These are phyloP conservation scores for Philhelius pedissequus DNA, from an alignment of 2,888 invertebrate genomes.

Conservation along the genomic window DNA sequence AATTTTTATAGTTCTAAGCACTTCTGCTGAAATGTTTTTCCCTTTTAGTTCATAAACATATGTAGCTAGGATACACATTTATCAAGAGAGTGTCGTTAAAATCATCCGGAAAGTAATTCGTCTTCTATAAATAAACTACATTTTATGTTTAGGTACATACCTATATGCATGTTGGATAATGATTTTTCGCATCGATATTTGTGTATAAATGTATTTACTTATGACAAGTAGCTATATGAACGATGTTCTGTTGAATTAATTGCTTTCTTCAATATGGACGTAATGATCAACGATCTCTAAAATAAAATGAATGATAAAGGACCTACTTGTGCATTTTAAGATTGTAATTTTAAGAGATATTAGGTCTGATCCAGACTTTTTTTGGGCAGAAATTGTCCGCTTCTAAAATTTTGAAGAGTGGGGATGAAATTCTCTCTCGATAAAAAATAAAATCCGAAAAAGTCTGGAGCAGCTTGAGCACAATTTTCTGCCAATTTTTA, in stretches of 20 bases:
- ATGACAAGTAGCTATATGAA: too few relatives aligned
- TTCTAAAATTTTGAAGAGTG: too few relatives aligned
- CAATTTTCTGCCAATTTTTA: too few relatives aligned
- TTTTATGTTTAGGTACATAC: neutral
- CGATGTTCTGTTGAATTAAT: slow-evolving; percentile 11
- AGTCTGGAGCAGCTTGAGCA: too few relatives aligned
- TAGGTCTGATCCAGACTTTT: too few relatives aligned
- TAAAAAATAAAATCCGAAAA: too few relatives aligned
- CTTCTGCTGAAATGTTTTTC: neutral
- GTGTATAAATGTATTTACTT: too few relatives aligned
- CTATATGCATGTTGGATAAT: neutral
- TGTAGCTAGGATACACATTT: neutral
- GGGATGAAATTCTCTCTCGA: too few relatives aligned
- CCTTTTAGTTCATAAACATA: neutral
- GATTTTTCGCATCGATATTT: neutral
- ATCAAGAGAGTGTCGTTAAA: slow-evolving; percentile 5
- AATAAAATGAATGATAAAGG: too few relatives aligned
- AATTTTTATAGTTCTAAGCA: neutral
- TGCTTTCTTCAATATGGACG: neutral
- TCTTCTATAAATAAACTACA: slow-evolving; percentile 18
- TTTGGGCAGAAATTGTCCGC: too few relatives aligned
- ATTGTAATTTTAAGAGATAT: neutral
- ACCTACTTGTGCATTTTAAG: too few relatives aligned
- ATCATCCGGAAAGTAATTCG: slow-evolving; percentile 2
- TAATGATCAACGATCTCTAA: neutral